Evolutionary conservation across 2,888 invertebrate species (phyloP), one percentile per base, ranked within the genome.

Genomic region (Drosophila formosana): DNA sequence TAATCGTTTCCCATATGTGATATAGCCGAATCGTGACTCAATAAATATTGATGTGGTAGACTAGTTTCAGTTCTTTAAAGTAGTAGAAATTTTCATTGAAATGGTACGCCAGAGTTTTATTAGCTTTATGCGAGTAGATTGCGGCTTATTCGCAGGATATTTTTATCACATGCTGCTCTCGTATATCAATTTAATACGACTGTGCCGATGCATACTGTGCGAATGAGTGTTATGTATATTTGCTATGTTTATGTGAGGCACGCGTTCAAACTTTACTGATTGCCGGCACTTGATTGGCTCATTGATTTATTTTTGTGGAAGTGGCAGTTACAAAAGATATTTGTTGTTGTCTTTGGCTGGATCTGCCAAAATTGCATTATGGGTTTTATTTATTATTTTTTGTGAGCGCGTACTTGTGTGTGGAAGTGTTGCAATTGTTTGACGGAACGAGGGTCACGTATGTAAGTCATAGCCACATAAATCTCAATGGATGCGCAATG

Each of bases 241-340:
- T 75, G 69, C 63, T 50, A 63, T 67, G 46, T 64, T 71, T 62
- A 69, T 71, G 43, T 63, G 58, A 46, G 43, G 64, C 70, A 81
- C 69, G 79, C 78, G 65, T 47, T 50, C 30, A 68, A 83, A 69
- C 49, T 79, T 74, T 72, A 55, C 80, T 79, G 80, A 79, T 77
- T 85, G 68, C 70, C 56, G 51, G 67, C 66, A 78, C 69, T 84
- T 83, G 78, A 84, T 85, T 84, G 80, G 74, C 67, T 82, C 76
- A 84, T 87, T 87, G 84, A 82, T 84, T 84, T 82, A 79, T 81
- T 64, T 61, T 55, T 43, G 39, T 25, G 6, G 43, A 37, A 23
- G 30, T 11, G 34, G 32, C 6, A 25, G 23, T 13, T 46, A n/a
- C 34, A 11, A 7, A 28, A 4, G 9, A 46, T 46, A 56, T 56